These are phyloP conservation scores for Gadopsis marmoratus DNA, from an alignment of 2,797 vertebrate species.

Conservation along the genomic window DNA sequence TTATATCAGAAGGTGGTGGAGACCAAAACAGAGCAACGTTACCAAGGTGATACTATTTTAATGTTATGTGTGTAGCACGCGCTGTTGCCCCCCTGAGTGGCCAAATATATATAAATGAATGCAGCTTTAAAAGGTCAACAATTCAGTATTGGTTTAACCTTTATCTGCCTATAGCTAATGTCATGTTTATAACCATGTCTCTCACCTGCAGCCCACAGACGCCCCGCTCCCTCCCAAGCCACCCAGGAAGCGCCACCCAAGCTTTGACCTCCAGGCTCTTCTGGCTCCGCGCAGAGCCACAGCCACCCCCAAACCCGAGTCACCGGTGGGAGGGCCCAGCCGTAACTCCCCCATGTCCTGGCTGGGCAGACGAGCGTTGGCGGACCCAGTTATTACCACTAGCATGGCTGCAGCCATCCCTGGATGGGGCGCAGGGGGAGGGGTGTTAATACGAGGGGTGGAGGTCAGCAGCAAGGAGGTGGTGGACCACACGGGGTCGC, in stretches of 20 bases:
- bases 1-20: not conserved
- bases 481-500: slow-evolving; percentile 91
- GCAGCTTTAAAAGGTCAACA: not conserved
- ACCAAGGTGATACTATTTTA: not conserved
- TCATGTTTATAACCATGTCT: not conserved
- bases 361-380: slow-evolving; percentile 82
- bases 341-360: slow-evolving; percentile 84
- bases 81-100: not conserved
- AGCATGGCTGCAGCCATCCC: slow-evolving; percentile 84
- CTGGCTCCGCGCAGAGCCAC: slow-evolving; percentile 81
- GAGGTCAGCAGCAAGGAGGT: slow-evolving; percentile 96
- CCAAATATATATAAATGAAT: not conserved
- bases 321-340: slow-evolving; percentile 51
- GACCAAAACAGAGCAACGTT: slow-evolving; percentile 1
- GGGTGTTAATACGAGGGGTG: slow-evolving; percentile 91
- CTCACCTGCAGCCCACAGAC: slow-evolving; percentile 74
- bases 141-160: not conserved
- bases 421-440: slow-evolving; percentile 71
- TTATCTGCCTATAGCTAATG: not conserved
- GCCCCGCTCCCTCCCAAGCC: slow-evolving; percentile 81
- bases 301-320: slow-evolving; percentile 66
- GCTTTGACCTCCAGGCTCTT: slow-evolving; percentile 87
- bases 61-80: not conserved
- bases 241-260: slow-evolving; percentile 85
- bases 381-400: slow-evolving; percentile 84